These are phyloP conservation scores for Trematomus loennbergii DNA, from an alignment of 2,113 vertebrate species.

Conservation along the genomic window DNA sequence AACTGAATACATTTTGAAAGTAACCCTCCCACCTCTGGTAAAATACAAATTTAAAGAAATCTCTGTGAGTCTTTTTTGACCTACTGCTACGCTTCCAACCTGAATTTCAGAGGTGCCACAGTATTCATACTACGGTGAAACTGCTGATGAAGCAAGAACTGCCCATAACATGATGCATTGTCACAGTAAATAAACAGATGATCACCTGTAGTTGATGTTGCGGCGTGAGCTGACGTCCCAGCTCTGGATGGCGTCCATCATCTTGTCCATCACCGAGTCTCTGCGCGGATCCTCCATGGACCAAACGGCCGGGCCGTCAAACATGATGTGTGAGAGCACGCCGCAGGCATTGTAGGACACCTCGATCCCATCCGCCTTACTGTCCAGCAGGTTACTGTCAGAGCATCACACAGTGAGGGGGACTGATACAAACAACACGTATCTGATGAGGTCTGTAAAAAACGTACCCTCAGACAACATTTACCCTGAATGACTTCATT, in stretches of 20 bases:
- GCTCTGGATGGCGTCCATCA: constrained; percentile 97
- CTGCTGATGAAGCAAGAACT: background rate
- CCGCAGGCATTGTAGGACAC: constrained; percentile 98
- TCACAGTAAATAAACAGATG: background rate
- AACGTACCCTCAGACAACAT: background rate
- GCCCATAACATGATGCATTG: background rate
- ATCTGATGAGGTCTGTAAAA: background rate
- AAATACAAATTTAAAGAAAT: background rate
- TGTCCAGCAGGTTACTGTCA: constrained; percentile 93
- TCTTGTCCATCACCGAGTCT: constrained; percentile 92
- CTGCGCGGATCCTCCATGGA: constrained; percentile 89
- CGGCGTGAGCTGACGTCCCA: constrained; percentile 98
- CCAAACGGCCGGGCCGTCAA: constrained; percentile 94
- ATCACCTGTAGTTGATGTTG: constrained; percentile 98
- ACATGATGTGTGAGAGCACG: constrained; percentile 98
- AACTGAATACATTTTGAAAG: no score
- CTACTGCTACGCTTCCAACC: background rate
- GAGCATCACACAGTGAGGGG: background rate
- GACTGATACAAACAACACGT: background rate
- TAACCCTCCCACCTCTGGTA: no score
- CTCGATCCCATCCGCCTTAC: constrained; percentile 97
- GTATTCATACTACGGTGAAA: background rate
- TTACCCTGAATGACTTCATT: background rate
- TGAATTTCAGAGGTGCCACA: background rate
- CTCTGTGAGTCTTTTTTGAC: background rate